Evolutionary conservation across 2,888 invertebrate genomes (phyloP).

Genomic region (Hemaris fuciformis): DNA sequence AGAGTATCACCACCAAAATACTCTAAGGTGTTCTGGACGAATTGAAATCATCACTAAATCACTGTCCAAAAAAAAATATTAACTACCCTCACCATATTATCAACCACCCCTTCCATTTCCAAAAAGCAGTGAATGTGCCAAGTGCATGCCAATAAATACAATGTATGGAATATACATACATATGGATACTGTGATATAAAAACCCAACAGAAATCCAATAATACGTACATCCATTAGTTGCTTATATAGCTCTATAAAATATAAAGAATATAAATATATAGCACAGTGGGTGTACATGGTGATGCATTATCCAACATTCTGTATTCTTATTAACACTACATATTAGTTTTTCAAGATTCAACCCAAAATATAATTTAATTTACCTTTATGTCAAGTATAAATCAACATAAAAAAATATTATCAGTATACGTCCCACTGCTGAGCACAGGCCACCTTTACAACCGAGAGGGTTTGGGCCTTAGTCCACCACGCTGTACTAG

Average conservation of each 20-base stretch:
- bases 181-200: slow-evolving; percentile 15
- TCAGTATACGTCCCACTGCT: no score
- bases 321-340: background rate
- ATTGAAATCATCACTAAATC: no score
- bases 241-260: slow-evolving; percentile 31
- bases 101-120: background rate
- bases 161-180: slow-evolving; percentile 17
- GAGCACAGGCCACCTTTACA: no score
- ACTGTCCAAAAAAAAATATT: no score
- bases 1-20: no score
- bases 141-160: slow-evolving; percentile 39
- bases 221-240: slow-evolving; percentile 33
- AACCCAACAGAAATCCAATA: slow-evolving; percentile 5
- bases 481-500: no score
- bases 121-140: slow-evolving; percentile 57
- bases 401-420: no score
- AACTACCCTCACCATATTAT: no score
- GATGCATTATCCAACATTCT: background rate
- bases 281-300: background rate
- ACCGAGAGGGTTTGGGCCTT: no score
- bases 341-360: background rate
- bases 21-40: no score
- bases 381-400: no score
- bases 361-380: no score
- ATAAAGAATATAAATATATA: slow-evolving; percentile 19